Evolutionary conservation across 2,113 vertebrate species (phyloP).

Genomic region (Hippolais icterina): DNA sequence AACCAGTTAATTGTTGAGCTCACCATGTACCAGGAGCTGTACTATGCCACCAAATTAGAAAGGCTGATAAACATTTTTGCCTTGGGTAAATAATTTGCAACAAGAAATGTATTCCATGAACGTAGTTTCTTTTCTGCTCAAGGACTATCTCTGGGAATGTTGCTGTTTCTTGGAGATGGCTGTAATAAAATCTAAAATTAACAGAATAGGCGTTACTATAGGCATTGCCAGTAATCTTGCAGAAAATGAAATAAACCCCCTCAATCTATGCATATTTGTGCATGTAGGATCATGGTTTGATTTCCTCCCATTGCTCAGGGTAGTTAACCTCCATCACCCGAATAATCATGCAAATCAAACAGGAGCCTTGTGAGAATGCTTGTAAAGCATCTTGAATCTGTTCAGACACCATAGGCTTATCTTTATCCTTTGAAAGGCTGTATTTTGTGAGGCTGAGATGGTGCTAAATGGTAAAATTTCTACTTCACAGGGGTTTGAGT

Average conservation of each 20-base stretch:
- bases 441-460: constrained; percentile 36
- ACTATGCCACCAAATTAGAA: neutral
- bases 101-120: neutral
- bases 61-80: neutral
- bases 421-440: constrained; percentile 13
- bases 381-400: neutral
- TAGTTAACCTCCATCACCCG: constrained; percentile 32
- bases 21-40: neutral
- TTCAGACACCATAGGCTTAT: neutral
- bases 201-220: neutral
- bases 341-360: constrained; percentile 38
- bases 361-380: neutral
- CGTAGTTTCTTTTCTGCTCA: neutral
- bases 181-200: constrained; percentile 42
- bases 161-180: constrained; percentile 10
- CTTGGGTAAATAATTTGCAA: constrained; percentile 3
- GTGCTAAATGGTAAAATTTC: constrained; percentile 50
- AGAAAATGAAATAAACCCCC: neutral
- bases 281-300: neutral
- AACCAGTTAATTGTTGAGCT: neutral
- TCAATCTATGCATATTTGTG: neutral
- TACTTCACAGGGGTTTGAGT: constrained; percentile 12
- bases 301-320: constrained; percentile 6
- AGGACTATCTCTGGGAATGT: neutral
- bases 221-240: constrained; percentile 8